These are phyloP conservation scores for Emys orbicularis DNA, from an alignment of 2,797 vertebrate species.

Conservation along the genomic window DNA sequence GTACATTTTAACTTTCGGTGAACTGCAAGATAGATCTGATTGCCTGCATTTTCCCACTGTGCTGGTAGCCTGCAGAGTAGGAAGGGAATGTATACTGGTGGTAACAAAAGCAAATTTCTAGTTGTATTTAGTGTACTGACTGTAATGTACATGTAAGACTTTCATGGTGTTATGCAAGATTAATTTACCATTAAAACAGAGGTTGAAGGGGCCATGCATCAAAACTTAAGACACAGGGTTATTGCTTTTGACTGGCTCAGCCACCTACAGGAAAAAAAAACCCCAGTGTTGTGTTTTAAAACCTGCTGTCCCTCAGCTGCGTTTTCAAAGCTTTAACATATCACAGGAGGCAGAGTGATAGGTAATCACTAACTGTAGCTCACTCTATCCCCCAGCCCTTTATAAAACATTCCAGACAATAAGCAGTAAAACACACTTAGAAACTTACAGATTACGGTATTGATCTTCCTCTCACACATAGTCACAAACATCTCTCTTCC, in stretches of 20 bases:
- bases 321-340: background rate
- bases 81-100: background rate
- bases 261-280: background rate
- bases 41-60: background rate
- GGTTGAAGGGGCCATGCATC: background rate
- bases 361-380: constrained; percentile 41
- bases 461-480: background rate
- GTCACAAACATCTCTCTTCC: background rate
- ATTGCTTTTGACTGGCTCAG: background rate
- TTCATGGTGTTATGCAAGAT: background rate
- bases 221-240: background rate
- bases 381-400: background rate
- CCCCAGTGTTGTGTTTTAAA: background rate
- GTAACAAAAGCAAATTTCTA: background rate
- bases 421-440: constrained; percentile 38
- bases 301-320: background rate
- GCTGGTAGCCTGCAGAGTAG: background rate
- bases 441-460: constrained; percentile 55
- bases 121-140: background rate
- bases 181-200: background rate
- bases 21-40: background rate
- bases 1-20: background rate
- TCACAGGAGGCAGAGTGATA: background rate
- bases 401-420: constrained; percentile 21
- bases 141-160: background rate